Evolutionary conservation across 1,140 invertebrate genomes (phyloP).

Genomic region (Zaprionus capensis): DNA sequence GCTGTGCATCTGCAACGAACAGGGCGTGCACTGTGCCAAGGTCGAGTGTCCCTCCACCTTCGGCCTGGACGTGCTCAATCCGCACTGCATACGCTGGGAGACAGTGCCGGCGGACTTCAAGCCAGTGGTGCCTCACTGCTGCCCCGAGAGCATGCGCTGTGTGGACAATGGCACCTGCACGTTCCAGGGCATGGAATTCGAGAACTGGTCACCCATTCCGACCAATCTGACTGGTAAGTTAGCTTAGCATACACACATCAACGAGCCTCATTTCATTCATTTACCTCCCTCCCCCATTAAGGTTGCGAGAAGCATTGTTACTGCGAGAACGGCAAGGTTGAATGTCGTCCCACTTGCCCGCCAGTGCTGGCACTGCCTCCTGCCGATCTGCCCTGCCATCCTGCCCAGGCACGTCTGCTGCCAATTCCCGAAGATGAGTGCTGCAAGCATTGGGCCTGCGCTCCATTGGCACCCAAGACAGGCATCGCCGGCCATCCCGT

Average conservation of each 20-base stretch:
- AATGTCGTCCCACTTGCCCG: slow-evolving; percentile 92
- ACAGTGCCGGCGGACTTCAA: slow-evolving; percentile 89
- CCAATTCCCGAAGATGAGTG: slow-evolving; percentile 92
- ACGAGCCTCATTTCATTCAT: slow-evolving; percentile 8
- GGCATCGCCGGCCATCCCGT: slow-evolving; percentile 46
- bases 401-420: slow-evolving; percentile 87
- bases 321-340: slow-evolving; percentile 93
- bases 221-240: slow-evolving; percentile 85
- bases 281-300: slow-evolving; percentile 5
- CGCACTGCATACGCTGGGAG: slow-evolving; percentile 93
- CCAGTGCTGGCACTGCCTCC: slow-evolving; percentile 90
- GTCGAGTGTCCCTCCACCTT: slow-evolving; percentile 93
- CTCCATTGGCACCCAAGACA: slow-evolving; percentile 50
- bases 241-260: slow-evolving; percentile 2
- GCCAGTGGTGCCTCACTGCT: slow-evolving; percentile 91
- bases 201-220: slow-evolving; percentile 90
- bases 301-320: slow-evolving; percentile 94
- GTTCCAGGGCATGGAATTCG: slow-evolving; percentile 88
- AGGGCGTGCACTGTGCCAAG: slow-evolving; percentile 89
- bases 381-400: slow-evolving; percentile 88
- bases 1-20: slow-evolving; percentile 88
- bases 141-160: slow-evolving; percentile 90
- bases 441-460: slow-evolving; percentile 90
- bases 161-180: slow-evolving; percentile 91
- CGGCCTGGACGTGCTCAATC: slow-evolving; percentile 92